Percentiles rank a stretch among this genome's conserved stretches.
Evolutionary conservation across 2,797 vertebrate genomes (phyloP).

Genomic region (Pempheris klunzingeri): DNA sequence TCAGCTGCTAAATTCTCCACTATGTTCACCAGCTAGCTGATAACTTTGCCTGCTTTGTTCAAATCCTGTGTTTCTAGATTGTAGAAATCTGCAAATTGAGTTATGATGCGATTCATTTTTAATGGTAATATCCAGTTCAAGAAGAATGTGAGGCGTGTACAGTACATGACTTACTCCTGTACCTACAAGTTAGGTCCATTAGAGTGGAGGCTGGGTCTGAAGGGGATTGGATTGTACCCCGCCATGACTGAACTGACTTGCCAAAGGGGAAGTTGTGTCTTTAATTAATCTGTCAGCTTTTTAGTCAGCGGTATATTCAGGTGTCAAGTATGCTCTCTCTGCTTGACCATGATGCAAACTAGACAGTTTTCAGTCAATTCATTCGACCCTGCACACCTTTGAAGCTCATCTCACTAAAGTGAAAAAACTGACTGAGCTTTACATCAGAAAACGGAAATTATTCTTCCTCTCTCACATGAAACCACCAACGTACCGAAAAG

Average conservation of each 20-base stretch:
- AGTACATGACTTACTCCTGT: no score
- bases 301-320: neutral
- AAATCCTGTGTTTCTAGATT: no score
- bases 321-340: neutral
- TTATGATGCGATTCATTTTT: no score
- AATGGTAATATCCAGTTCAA: no score
- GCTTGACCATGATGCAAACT: no score
- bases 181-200: neutral
- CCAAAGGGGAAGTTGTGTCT: neutral
- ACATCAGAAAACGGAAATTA: conserved; percentile 14
- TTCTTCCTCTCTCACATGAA: conserved; percentile 33
- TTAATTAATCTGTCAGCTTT: neutral
- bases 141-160: no score
- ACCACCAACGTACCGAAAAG: neutral
- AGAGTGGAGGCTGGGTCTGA: neutral
- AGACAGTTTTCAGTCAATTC: no score
- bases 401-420: neutral
- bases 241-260: neutral
- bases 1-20: no score
- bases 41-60: no score
- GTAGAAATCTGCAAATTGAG: no score
- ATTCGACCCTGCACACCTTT: neutral
- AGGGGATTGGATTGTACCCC: neutral
- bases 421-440: conserved; percentile 29
- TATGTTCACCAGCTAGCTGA: no score